Conservation (phyloP, 2,797 vertebrate genomes). For the Megaceryle alcyon region DNA sequence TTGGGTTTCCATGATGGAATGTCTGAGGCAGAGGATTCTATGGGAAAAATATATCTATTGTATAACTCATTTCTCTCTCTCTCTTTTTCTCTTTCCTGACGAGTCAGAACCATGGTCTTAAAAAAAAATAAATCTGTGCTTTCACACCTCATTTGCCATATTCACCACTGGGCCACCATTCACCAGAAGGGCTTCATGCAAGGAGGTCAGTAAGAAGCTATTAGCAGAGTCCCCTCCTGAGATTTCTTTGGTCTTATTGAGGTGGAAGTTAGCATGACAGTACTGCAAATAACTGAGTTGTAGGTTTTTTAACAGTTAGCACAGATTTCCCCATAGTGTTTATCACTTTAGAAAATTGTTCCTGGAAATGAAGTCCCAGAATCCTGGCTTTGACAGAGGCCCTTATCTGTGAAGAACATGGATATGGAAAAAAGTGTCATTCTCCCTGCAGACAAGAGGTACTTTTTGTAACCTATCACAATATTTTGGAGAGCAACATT, state of each 20-base stretch:
- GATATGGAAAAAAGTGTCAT: conserved; percentile 59
- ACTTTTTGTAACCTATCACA: conserved; percentile 34
- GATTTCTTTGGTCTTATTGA: conserved; percentile 82
- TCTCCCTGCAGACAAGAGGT: conserved; percentile 9
- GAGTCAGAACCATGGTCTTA: conserved; percentile 73
- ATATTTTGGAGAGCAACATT: neutral
- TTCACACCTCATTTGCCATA: conserved; percentile 84
- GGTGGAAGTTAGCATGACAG: conserved; percentile 85
- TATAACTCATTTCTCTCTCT: conserved; percentile 73
- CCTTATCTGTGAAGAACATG: conserved; percentile 61
- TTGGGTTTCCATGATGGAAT: conserved; percentile 79
- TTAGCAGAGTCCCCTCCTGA: conserved; percentile 81
- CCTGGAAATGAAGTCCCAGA: conserved; percentile 78
- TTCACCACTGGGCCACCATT: conserved; percentile 77
- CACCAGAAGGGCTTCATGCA: conserved; percentile 71
- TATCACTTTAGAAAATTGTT: conserved; percentile 84
- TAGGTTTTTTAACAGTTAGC: conserved; percentile 78
- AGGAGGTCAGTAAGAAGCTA: conserved; percentile 83
- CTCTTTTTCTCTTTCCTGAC: neutral
- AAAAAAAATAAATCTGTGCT: conserved; percentile 72
- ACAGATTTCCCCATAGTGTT: conserved; percentile 85
- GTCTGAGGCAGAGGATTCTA: conserved; percentile 71
- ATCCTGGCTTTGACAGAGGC: conserved; percentile 68
- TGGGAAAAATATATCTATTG: conserved; percentile 71
- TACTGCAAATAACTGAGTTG: conserved; percentile 82